Base-by-base conservation (phyloP, 2,888 invertebrate genomes). In the Plemyria rubiginata region DNA sequence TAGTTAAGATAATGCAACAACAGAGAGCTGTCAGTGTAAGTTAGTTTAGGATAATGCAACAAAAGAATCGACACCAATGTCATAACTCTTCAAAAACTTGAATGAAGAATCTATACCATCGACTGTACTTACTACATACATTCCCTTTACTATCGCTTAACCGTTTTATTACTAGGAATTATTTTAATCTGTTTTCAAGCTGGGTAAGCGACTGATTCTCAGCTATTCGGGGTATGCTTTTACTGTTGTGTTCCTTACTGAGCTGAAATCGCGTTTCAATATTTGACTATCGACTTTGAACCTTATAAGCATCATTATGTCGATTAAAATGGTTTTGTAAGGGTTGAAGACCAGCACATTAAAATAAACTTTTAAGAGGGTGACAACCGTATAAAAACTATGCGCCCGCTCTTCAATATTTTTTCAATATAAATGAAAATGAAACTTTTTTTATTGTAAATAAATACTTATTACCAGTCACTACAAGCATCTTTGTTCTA, bases 131-230 rank as follows among this genome's bases (percentile, higher is more conserved):
- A 71, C 69, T 64, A 67, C 61, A 70, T 65, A 70, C 70, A 73
- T 71, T 71, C 68, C 68, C 59, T 72, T 71, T 67, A 59, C 63
- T 66, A 68, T 70, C 73, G 68, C 75, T 77, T 76, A 70, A 70
- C 66, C 70, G 67, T 73, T 79, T 77, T 78, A 79, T 75, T 79
- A 72, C 67, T 70, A 67, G 60, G 70, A 74, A 75, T 74, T 69
- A 74, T 68, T 78, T 77, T 75, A 79, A 78, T 76, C 73, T 74
- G 67, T 68, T 75, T 71, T 56, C 65, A 64, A 68, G 67, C 66
- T 68, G 65, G 57, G 67, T 65, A 70, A 70, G 71, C 65, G 60
- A 61, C 70, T 70, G 70, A 66, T 67, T 73, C 55, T 67, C 49
- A 68, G 72, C 61, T 68, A 71, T 72, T 70, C 50, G 45, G 40